Evolutionary conservation across 2,888 invertebrate genomes (phyloP).

Genomic region (Scaptomyza flava): DNA sequence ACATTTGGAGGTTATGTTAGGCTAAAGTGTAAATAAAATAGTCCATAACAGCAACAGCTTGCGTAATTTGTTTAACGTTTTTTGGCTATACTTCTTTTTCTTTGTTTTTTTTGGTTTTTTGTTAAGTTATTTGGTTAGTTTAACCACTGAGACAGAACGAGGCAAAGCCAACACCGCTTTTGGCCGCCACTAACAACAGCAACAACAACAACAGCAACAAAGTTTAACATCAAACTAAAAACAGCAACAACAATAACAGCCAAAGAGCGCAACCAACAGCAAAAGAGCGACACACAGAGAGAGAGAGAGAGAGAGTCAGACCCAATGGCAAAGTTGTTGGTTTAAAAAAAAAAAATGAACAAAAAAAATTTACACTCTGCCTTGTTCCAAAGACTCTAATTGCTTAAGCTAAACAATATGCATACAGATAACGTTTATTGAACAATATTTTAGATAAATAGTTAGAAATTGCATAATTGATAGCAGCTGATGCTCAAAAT

Average conservation of each 20-base stretch:
- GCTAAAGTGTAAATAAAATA: slow-evolving; percentile 49
- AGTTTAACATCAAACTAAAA: slow-evolving; percentile 18
- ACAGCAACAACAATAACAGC: slow-evolving; percentile 30
- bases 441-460: slow-evolving; percentile 37
- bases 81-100: slow-evolving; percentile 4
- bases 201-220: slow-evolving; percentile 23
- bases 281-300: slow-evolving; percentile 6
- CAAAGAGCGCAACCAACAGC: slow-evolving; percentile 24
- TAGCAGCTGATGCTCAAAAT: slow-evolving; percentile 11
- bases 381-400: slow-evolving; percentile 31
- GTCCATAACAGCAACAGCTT: slow-evolving; percentile 22
- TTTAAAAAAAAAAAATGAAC: too few relatives aligned
- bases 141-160: slow-evolving; percentile 49
- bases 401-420: slow-evolving; percentile 22
- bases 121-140: neutral
- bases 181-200: slow-evolving; percentile 41
- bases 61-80: slow-evolving; percentile 39
- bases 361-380: too few relatives aligned
- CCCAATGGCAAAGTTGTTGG: too few relatives aligned
- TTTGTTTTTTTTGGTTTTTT: neutral
- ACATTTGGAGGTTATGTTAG: slow-evolving; percentile 49
- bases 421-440: slow-evolving; percentile 22
- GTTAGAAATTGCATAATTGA: slow-evolving; percentile 36
- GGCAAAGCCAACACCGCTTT: slow-evolving; percentile 35
- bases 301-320: too few relatives aligned